Percentiles rank a stretch among this genome's conserved stretches.
Conservation (phyloP, 1,140 invertebrate species). For the Drosophila bocqueti region DNA sequence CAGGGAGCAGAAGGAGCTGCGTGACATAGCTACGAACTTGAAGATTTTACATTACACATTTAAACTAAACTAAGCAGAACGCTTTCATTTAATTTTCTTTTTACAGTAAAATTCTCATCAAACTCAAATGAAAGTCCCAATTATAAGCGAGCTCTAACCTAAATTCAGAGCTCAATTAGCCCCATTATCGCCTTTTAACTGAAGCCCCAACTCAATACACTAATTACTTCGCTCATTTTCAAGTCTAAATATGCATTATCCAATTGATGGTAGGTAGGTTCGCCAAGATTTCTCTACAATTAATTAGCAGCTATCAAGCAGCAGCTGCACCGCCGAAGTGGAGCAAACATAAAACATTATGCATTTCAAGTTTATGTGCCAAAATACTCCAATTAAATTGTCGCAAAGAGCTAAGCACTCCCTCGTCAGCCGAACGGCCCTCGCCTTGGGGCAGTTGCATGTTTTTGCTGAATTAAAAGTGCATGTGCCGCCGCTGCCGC, state of each 20-base stretch:
- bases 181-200: slow-evolving; percentile 4
- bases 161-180: slow-evolving; percentile 6
- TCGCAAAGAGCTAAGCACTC: slow-evolving; percentile 41
- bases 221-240: slow-evolving; percentile 12
- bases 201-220: not conserved
- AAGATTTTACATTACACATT: not conserved
- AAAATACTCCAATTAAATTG: slow-evolving; percentile 75
- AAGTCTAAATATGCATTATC: slow-evolving; percentile 2
- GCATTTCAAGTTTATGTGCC: slow-evolving; percentile 77
- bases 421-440: not conserved
- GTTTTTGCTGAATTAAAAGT: slow-evolving; percentile 81
- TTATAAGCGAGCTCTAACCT: not conserved
- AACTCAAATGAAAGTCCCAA: not conserved
- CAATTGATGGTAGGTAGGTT: slow-evolving; percentile 1
- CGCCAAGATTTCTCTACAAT: slow-evolving; percentile 25
- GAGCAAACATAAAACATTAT: slow-evolving; percentile 46
- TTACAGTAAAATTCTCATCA: not conserved
- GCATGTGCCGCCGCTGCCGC: slow-evolving; percentile 43
- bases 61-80: not conserved
- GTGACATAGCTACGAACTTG: not conserved
- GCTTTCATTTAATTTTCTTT: not conserved
- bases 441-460: slow-evolving; percentile 63
- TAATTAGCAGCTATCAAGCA: slow-evolving; percentile 43
- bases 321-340: slow-evolving; percentile 31
- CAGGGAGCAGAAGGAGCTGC: not conserved